Evolutionary conservation across 2,888 invertebrate genomes (phyloP), one percentile per base, ranked within the genome.

Genomic region (Stegophylla sp.): DNA sequence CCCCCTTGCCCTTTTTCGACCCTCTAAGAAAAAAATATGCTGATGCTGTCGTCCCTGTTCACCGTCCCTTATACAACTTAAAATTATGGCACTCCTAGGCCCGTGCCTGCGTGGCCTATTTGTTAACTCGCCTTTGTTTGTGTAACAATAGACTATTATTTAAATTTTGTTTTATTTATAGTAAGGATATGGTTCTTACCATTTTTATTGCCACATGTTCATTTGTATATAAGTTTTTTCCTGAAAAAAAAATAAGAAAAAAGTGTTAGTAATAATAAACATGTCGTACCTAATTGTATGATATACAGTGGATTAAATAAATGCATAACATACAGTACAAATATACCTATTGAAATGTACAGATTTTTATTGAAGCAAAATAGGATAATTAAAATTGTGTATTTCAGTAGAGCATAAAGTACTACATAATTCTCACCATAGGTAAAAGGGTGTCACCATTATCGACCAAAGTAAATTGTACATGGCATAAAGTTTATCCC

Each of bases 201-300:
- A 99, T 93, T 91, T 99, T 99, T 89, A 99, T 98, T 88, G 99
- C 99, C 89, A 99, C 98, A 91, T 99, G 98, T 91, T 99, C 99
- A 91, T 97, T 98, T 91, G 97, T 99, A 92, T 99, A 99, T 87
- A 99, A 91, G 90, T 99, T 99, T 91, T 98, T 99, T 85, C 98
- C 97, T 94, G 91, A 75, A 92, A 91, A 86, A 88, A 87, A 88
- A 87, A 85, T n/a, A n/a, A n/a, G n/a, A 84, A 82, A 76, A 66
- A 81, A 53, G 13, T 56, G 48, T 26, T 48, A 66, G 43, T 48
- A 59, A 23, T 23, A 82, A 69, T 64, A n/a, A n/a, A n/a, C n/a
- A n/a, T n/a, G n/a, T n/a, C n/a, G n/a, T 17, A 59, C 59, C 1
- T 1, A 45, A 3, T 34, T 43, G 1, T 53, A 43, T 43, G 10